phyloP scores from a whole-genome alignment of 2,888 invertebrate species.

The Poecilobothrus nobilitatus region DNA sequence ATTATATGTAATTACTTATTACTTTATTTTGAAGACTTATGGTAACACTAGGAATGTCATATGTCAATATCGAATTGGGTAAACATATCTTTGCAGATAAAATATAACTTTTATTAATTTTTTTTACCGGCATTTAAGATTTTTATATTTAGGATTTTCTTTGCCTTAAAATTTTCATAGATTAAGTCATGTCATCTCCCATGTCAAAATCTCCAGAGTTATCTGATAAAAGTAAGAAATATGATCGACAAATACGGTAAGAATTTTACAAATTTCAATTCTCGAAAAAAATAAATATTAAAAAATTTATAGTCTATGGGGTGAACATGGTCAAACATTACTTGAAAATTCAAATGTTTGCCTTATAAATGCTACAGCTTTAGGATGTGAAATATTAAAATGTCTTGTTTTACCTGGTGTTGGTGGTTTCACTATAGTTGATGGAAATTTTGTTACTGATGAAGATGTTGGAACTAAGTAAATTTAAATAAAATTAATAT shows the following conservation, averaged over 20 bases:
- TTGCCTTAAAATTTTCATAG: neutral
- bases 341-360: constrained; percentile 87
- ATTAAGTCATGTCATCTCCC: constrained; percentile 36
- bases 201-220: constrained; percentile 56
- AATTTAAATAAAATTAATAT: constrained; percentile 31
- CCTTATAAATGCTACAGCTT: constrained; percentile 83
- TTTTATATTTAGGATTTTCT: too few relatives aligned
- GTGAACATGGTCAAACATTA: constrained; percentile 90
- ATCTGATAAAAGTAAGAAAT: constrained; percentile 64
- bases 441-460: constrained; percentile 71
- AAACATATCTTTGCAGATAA: too few relatives aligned
- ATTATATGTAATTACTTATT: too few relatives aligned
- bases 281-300: constrained; percentile 1
- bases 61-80: too few relatives aligned
- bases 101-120: too few relatives aligned
- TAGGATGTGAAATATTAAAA: constrained; percentile 92
- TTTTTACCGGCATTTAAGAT: neutral
- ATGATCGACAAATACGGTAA: constrained; percentile 65
- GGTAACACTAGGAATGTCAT: too few relatives aligned
- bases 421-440: constrained; percentile 85
- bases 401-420: constrained; percentile 91
- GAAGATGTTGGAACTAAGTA: constrained; percentile 93
- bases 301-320: constrained; percentile 70
- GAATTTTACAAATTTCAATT: constrained; percentile 8
- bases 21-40: too few relatives aligned